Percentiles rank a stretch among this genome's conserved stretches.
Conservation (phyloP, 2,888 invertebrate genomes). For the Rhimphoctona megacephalus region DNA sequence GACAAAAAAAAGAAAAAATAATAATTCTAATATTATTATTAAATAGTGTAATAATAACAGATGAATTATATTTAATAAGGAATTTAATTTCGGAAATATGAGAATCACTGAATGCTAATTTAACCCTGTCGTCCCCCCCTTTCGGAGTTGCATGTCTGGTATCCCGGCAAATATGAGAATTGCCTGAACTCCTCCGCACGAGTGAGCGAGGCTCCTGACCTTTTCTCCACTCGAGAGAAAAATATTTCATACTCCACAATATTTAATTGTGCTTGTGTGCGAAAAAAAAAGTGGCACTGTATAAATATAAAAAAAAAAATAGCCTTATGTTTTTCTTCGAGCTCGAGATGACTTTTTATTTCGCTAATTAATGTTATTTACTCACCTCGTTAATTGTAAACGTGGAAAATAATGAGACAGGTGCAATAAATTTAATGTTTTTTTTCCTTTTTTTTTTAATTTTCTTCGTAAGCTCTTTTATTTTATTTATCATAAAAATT, state of each 20-base stretch:
- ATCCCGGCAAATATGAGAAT: conserved; percentile 71
- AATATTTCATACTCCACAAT: conserved; percentile 57
- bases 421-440: conserved; percentile 12
- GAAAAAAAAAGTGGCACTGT: conserved; percentile 51
- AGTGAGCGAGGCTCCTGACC: conserved; percentile 69
- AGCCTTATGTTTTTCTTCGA: conserved; percentile 3
- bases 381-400: not conserved
- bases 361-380: conserved; percentile 6
- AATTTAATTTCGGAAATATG: conserved; percentile 58
- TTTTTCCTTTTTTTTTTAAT: too few species aligned
- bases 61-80: not conserved
- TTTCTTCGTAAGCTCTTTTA: conserved; percentile 1
- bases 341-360: conserved; percentile 14
- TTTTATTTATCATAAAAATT: conserved; percentile 43
- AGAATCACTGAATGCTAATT: conserved; percentile 72
- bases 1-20: not conserved
- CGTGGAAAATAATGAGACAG: conserved; percentile 23
- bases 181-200: conserved; percentile 65
- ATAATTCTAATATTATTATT: not conserved
- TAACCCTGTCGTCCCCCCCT: conserved; percentile 55
- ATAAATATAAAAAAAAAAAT: conserved; percentile 13
- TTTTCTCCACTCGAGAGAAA: conserved; percentile 61
- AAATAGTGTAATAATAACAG: not conserved
- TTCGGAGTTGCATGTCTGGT: conserved; percentile 69
- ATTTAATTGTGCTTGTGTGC: conserved; percentile 33